phyloP scores from a whole-genome alignment of 2,113 vertebrate genomes.

The Mesitornis unicolor region DNA sequence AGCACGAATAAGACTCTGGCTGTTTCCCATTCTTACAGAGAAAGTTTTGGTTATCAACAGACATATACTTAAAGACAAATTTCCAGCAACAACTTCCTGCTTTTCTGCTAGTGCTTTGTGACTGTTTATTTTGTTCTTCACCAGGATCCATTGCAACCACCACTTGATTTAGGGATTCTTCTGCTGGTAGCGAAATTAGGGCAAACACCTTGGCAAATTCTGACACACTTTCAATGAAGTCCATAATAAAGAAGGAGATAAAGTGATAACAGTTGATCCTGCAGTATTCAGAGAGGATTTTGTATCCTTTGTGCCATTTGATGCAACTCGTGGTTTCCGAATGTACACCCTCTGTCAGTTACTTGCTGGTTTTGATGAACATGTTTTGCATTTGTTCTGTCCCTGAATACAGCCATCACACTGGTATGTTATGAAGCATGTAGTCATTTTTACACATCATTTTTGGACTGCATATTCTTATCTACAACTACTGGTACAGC shows the following conservation, averaged over 20 bases:
- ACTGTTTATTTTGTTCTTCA: background rate
- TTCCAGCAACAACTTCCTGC: background rate
- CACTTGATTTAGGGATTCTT: background rate
- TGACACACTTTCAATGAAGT: background rate
- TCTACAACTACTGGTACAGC: background rate
- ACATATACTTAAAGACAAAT: background rate
- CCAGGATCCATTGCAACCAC: background rate
- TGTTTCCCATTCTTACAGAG: background rate
- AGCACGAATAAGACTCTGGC: background rate
- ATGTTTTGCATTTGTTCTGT: background rate
- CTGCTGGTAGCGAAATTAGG: background rate
- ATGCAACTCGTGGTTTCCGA: background rate
- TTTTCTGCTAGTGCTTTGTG: background rate
- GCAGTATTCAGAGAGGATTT: background rate
- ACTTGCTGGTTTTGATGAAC: background rate
- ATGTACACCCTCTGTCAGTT: background rate
- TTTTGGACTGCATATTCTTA: background rate
- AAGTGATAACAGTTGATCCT: background rate
- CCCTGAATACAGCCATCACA: background rate
- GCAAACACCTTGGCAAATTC: background rate
- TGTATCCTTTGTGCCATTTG: background rate
- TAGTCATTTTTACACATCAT: background rate
- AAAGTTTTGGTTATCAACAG: background rate
- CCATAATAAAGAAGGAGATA: background rate
- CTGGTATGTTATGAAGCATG: background rate